Evolutionary conservation across 2,113 vertebrate genomes (phyloP), one percentile per base, ranked within the genome.

Genomic region (Eidolon helvum): DNA sequence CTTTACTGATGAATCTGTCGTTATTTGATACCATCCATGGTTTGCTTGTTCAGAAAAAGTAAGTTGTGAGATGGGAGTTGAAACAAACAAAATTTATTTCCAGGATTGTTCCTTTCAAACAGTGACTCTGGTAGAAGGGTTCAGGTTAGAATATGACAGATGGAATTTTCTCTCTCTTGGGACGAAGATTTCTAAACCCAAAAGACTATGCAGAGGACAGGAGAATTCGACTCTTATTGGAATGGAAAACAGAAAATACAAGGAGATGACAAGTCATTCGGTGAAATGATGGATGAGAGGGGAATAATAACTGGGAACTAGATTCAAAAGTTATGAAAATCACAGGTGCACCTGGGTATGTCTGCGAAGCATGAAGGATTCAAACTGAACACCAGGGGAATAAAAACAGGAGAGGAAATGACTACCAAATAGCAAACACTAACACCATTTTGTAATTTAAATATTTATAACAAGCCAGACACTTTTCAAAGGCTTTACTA

Each of bases 281-380:
- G 88, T 71, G 91, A 89, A 50, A 93, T 97, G 97, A 97, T 89
- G 89, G 94, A 78, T 97, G 94, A 71, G 66, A 89, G 85, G 80
- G 55, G 45, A 85, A 94, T 92, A 86, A 93, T 96, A 89, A 91
- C 50, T 77, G 93, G 75, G 80, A 94, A 74, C 91, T 71, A 75
- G 85, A 91, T 91, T 71, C 53, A 66, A 68, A 94, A 94, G 95
- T 96, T 94, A 93, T 53, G 89, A 94, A 69, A 94, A 91, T 91
- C 89, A 93, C 86, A 96, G 91, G 93, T 91, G 89, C 86, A 48
- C 33, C 2, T 26, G 57, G 82, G 48, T 91, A 24, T 82, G 69
- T 94, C 82, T 95, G 55, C 14, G 33, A 77, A 88, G 35, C 43
- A 30, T 1, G 66, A 78, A 40, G 63, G 68, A 93, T 74, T 45